Evolutionary conservation across 2,888 invertebrate species (phyloP).

Genomic region (Epirrhoe tristata): DNA sequence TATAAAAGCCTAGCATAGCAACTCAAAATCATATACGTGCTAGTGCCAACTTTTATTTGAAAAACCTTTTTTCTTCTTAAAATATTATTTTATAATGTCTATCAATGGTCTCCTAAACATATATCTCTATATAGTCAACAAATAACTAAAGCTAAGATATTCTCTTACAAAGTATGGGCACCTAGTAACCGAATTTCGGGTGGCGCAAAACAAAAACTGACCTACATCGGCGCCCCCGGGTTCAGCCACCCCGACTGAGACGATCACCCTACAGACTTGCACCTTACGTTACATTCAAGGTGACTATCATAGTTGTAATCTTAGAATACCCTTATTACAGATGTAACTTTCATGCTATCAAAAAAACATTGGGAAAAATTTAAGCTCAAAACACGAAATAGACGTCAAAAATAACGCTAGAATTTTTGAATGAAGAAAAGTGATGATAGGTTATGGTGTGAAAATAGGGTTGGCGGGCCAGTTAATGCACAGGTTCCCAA

Average conservation of each 20-base stretch:
- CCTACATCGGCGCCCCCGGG: slow-evolving; percentile 83
- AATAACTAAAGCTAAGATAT: slow-evolving; percentile 52
- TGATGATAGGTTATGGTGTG: neutral
- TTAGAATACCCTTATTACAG: neutral
- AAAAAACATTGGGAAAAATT: neutral
- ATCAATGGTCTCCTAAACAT: neutral
- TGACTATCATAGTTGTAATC: slow-evolving; percentile 45
- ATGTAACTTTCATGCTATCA: neutral
- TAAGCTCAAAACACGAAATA: neutral
- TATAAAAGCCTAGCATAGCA: too few relatives aligned
- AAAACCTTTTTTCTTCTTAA: neutral
- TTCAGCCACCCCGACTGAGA: slow-evolving; percentile 80
- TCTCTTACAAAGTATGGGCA: slow-evolving; percentile 63
- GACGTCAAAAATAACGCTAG: neutral
- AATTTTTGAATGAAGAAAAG: too few relatives aligned
- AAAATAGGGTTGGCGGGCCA: slow-evolving; percentile 17
- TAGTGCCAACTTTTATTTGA: too few relatives aligned
- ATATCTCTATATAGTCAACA: neutral
- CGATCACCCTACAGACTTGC: slow-evolving; percentile 74
- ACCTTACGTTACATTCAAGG: slow-evolving; percentile 73
- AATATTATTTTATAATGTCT: neutral
- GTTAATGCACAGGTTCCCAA: slow-evolving; percentile 12
- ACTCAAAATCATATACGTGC: too few relatives aligned
- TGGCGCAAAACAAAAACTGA: slow-evolving; percentile 85
- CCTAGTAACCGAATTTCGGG: slow-evolving; percentile 83